These are phyloP conservation scores for Parascotia fuliginaria DNA, from an alignment of 2,888 invertebrate species.

Conservation along the genomic window DNA sequence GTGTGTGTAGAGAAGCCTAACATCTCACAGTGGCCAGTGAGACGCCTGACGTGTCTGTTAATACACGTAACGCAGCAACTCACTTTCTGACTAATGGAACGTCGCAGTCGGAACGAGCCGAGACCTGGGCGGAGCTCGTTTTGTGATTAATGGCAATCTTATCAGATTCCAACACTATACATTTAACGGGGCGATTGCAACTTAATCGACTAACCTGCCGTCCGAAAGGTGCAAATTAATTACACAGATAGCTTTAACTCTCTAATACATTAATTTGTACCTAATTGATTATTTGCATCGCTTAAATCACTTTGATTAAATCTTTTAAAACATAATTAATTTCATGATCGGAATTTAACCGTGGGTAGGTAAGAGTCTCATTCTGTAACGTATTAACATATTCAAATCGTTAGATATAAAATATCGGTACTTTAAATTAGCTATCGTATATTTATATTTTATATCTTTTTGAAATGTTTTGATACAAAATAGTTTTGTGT, in stretches of 20 bases:
- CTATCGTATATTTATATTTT: slow-evolving; percentile 5
- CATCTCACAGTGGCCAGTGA: slow-evolving; percentile 16
- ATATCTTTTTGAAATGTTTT: not conserved
- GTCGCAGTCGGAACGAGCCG: slow-evolving; percentile 54
- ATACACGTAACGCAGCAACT: slow-evolving; percentile 38
- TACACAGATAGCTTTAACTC: slow-evolving; percentile 65
- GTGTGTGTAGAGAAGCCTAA: not conserved
- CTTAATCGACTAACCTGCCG: slow-evolving; percentile 61
- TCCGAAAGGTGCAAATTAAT: slow-evolving; percentile 75
- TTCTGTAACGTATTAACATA: slow-evolving; percentile 22
- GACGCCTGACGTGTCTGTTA: slow-evolving; percentile 36
- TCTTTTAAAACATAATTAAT: slow-evolving; percentile 47
- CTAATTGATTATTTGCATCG: slow-evolving; percentile 63
- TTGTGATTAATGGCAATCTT: slow-evolving; percentile 75
- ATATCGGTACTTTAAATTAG: slow-evolving; percentile 4
- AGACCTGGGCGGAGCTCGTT: slow-evolving; percentile 53
- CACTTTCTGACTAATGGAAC: slow-evolving; percentile 57
- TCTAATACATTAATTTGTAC: slow-evolving; percentile 63
- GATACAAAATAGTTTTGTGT: slow-evolving; percentile 12
- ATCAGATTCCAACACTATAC: slow-evolving; percentile 71
- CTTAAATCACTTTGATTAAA: slow-evolving; percentile 56
- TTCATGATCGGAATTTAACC: slow-evolving; percentile 40
- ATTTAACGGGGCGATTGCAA: slow-evolving; percentile 63
- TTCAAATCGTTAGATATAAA: slow-evolving; percentile 23
- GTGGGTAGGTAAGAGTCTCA: slow-evolving; percentile 14